Base-by-base conservation (phyloP, 2,797 vertebrate genomes). In the Coendou prehensilis region DNA sequence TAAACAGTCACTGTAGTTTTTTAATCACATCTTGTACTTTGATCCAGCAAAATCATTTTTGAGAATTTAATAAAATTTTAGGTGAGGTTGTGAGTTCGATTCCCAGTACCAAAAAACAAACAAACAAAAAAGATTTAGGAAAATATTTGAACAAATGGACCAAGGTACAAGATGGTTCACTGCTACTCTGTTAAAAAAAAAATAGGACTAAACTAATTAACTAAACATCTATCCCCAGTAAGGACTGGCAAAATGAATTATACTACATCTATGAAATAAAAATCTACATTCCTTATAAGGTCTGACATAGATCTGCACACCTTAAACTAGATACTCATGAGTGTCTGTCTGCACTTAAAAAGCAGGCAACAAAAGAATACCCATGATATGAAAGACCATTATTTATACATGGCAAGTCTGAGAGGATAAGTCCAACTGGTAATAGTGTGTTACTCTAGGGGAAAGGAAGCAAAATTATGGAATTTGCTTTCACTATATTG, bases 401-500 rank as follows among this genome's bases (percentile, higher is more conserved):
- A 82, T 56, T 96, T 67, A 86, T 28, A 41, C 54, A 91, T 57
- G 61, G 75, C 22, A 63, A 61, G 33, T 69, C 67, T 59, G 37
- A 47, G 80, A 92, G 13, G 26, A 50, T 63, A 56, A 37, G 84
- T 71, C 94, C 37, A 56, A 83, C 59, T 13, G 15, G 11, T 64
- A 95, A 93, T 3, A 71, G 22, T 41, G n/a, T 50, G 91, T 86
- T 79, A 80, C 52, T 86, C 75, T 80, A 75, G 14, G 28, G 18
- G 10, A 81, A 78, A 89, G 87, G 61, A 61, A 88, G 13, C 14
- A 90, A 69, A 90, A 69, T 91, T 81, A 86, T 37, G 17, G 23
- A 85, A 92, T 75, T 86, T 88, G 30, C 52, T 82, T 82, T 94
- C 41, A 83, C 56, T 69, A n/a, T 45, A 95, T 57, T 93, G 52